These are phyloP conservation scores for Pseudomyrmex dendroicus DNA, from an alignment of 1,140 invertebrate species.

Conservation along the genomic window DNA sequence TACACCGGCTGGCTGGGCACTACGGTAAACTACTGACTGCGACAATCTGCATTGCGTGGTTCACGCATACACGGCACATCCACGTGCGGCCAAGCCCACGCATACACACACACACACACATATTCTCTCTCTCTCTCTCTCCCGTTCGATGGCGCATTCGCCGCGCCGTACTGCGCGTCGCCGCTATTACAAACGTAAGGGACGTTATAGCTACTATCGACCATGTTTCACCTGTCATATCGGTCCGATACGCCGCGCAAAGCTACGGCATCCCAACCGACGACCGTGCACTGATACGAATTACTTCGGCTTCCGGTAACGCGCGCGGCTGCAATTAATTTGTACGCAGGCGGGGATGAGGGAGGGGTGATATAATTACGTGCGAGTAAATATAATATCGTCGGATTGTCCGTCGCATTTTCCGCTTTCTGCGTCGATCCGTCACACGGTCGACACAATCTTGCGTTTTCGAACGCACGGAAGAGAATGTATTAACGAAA, in stretches of 20 bases:
- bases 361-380: slow-evolving; percentile 18
- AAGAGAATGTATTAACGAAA: no score
- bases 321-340: slow-evolving; percentile 49
- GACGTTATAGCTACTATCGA: slow-evolving; percentile 39
- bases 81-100: slow-evolving; percentile 19
- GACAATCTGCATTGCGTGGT: slow-evolving; percentile 55
- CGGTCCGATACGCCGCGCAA: slow-evolving; percentile 54
- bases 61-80: slow-evolving; percentile 35
- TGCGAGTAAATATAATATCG: slow-evolving; percentile 24
- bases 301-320: slow-evolving; percentile 55
- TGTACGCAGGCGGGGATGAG: background rate
- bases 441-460: no score
- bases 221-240: slow-evolving; percentile 57
- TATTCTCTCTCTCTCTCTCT: no score
- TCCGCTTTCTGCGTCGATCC: background rate
- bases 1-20: slow-evolving; percentile 21
- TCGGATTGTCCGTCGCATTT: background rate
- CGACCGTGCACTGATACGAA: slow-evolving; percentile 51
- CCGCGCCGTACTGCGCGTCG: slow-evolving; percentile 1
- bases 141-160: slow-evolving; percentile 25
- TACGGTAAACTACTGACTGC: slow-evolving; percentile 55
- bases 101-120: background rate
- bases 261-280: slow-evolving; percentile 41
- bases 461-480: no score
- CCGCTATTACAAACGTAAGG: slow-evolving; percentile 53